Percentiles rank a stretch among this genome's conserved stretches.
Conservation (phyloP, 2,113 vertebrate genomes). For the Alethe diademata region DNA sequence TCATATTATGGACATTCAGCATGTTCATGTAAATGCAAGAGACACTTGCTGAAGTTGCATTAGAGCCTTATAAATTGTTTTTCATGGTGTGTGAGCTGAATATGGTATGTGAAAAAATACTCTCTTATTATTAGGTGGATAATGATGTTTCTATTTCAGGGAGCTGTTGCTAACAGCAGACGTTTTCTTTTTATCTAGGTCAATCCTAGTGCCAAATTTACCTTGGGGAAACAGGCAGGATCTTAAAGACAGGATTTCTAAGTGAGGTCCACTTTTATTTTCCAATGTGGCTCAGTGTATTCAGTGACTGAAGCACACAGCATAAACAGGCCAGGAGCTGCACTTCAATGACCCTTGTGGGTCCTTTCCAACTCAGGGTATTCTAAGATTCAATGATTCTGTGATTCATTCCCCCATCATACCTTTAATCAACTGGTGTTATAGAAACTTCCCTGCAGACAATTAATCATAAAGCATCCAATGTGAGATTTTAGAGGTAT, state of each 20-base stretch:
- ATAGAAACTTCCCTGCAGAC: background rate
- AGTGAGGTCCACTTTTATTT: background rate
- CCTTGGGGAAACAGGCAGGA: background rate
- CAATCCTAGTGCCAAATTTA: background rate
- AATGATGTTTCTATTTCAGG: background rate
- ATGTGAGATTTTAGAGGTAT: background rate
- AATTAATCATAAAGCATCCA: background rate
- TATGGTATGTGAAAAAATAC: background rate
- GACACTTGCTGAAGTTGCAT: background rate
- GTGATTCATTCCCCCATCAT: background rate
- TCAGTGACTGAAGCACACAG: background rate
- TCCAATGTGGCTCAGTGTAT: background rate
- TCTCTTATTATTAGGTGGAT: background rate
- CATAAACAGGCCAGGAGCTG: background rate
- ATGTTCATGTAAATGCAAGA: background rate
- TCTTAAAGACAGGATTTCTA: background rate
- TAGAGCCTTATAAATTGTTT: conserved; percentile 3
- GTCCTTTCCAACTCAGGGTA: background rate
- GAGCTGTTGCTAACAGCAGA: background rate
- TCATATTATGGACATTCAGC: conserved; percentile 1
- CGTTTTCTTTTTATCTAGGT: conserved; percentile 11
- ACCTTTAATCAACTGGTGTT: background rate
- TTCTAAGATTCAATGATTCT: background rate
- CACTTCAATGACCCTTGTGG: background rate
- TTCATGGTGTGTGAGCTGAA: background rate